phyloP scores from a whole-genome alignment of 2,888 invertebrate species.

The Hololepta plana region DNA sequence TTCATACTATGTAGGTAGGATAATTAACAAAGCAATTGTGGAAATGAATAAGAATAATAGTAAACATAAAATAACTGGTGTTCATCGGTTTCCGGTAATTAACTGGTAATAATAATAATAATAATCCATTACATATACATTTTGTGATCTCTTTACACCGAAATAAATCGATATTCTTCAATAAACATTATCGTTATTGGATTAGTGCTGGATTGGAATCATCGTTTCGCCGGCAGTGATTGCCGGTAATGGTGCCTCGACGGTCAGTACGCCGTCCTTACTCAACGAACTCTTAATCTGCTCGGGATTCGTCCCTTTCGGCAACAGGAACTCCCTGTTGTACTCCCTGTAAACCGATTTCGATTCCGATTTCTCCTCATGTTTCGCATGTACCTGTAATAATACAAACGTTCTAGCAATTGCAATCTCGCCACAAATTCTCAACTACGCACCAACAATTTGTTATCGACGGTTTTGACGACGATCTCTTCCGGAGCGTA shows the following conservation, averaged over 20 bases:
- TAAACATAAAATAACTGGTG: too few relatives aligned
- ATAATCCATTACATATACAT: too few relatives aligned
- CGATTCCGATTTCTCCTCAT: conserved; percentile 93
- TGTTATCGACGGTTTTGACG: conserved; percentile 96
- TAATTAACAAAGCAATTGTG: too few relatives aligned
- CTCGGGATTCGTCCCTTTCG: conserved; percentile 93
- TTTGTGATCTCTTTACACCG: too few relatives aligned
- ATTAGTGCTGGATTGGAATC: conserved; percentile 63
- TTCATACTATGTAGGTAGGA: too few relatives aligned
- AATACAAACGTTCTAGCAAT: too few relatives aligned
- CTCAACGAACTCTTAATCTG: conserved; percentile 89
- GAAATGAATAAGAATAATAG: too few relatives aligned
- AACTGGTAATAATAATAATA: too few relatives aligned
- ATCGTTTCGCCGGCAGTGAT: conserved; percentile 61
- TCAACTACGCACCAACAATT: conserved; percentile 59
- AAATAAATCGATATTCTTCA: too few relatives aligned
- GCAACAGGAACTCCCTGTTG: conserved; percentile 92
- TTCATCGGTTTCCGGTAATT: too few relatives aligned
- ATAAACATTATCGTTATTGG: too few relatives aligned
- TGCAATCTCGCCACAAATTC: too few relatives aligned
- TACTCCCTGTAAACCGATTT: conserved; percentile 96
- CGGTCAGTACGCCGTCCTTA: conserved; percentile 90
- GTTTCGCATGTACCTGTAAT: conserved; percentile 87
- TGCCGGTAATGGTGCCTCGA: conserved; percentile 90
- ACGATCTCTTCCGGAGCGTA: conserved; percentile 96